A percentile compares a stretch with the other conserved stretches of the same genome.
Conservation (phyloP, 2,797 vertebrate genomes). For the Chiloscyllium punctatum region DNA sequence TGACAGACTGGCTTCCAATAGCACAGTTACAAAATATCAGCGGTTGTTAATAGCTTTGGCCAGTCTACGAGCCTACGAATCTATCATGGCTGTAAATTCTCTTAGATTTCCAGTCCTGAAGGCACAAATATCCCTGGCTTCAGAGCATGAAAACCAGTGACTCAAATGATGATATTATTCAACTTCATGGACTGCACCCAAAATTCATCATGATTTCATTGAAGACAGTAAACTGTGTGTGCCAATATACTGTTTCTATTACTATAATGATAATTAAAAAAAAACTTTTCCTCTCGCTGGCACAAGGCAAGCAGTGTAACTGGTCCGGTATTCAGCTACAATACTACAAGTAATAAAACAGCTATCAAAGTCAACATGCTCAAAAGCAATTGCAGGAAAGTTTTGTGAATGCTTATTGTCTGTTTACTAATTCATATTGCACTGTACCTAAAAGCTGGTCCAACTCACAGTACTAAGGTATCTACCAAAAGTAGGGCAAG, state of each 20-base stretch:
- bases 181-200: slow-evolving; percentile 40
- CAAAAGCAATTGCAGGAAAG: background rate
- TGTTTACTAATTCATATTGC: too few species aligned
- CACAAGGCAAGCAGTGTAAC: slow-evolving; percentile 44
- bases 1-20: slow-evolving; percentile 41
- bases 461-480: too few species aligned
- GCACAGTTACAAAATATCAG: slow-evolving; percentile 45
- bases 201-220: slow-evolving; percentile 43
- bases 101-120: slow-evolving; percentile 51
- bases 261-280: slow-evolving; percentile 47
- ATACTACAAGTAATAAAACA: background rate
- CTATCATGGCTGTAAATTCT: slow-evolving; percentile 50
- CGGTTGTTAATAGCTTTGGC: slow-evolving; percentile 47
- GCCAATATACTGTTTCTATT: slow-evolving; percentile 41
- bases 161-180: slow-evolving; percentile 33
- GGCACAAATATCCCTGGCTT: slow-evolving; percentile 57
- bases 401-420: background rate
- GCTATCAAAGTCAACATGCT: background rate
- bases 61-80: background rate
- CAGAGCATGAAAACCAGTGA: slow-evolving; percentile 41
- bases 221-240: slow-evolving; percentile 41
- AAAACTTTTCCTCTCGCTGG: slow-evolving; percentile 46
- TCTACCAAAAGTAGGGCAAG: too few species aligned
- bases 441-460: too few species aligned
- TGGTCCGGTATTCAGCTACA: slow-evolving; percentile 49